Base-by-base conservation (phyloP, 2,797 vertebrate species). In the Hipposideros larvatus region DNA sequence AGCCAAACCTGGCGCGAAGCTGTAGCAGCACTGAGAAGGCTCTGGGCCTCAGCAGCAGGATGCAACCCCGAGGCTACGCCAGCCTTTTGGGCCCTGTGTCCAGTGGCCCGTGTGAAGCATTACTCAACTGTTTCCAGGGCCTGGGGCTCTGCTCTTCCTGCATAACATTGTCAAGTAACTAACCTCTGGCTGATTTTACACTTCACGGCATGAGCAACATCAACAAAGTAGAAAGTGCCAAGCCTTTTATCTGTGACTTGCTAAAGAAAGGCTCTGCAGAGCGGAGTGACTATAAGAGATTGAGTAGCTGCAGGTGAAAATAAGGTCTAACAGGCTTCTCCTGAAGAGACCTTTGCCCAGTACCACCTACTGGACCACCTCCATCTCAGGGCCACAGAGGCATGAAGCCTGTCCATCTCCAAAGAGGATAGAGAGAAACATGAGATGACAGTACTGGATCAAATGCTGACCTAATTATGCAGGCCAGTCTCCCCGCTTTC, bases 231-330 rank as follows among this genome's bases (percentile, higher is more conserved):
- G 43, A 80, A 28, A 85, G 53, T 28, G 26, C 28, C 8, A 0
- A 80, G 6, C 41, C 48, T 74, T 28, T 68, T 63, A 37, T 37
- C 46, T 48, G 41, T 71, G 48, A 48, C 74, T 93, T 84, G 34
- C 68, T 74, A 48, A 82, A 78, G 51, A 95, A 73, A 83, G 21
- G 28, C 37, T 79, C 90, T 61, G n/a, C 53, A 7, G 37, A 87
- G 22, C 55, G 55, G 13, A 19, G 14, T 46, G 19, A 78, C 59
- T 2, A 1, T n/a, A 51, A 46, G 53, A 84, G 18, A n/a, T 3
- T 24, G 34, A 77, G 61, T 16, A 73, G 28, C 61, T 55, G 9
- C 48, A 68, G 31, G 8, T 7, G 28, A 21, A 37, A 51, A 8
- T n/a, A 51, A 59, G 66, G 19, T 28, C 66, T 53, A 68, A 75